These are phyloP conservation scores for Ormyrus pomaceus DNA, from an alignment of 2,888 invertebrate species.

Conservation along the genomic window DNA sequence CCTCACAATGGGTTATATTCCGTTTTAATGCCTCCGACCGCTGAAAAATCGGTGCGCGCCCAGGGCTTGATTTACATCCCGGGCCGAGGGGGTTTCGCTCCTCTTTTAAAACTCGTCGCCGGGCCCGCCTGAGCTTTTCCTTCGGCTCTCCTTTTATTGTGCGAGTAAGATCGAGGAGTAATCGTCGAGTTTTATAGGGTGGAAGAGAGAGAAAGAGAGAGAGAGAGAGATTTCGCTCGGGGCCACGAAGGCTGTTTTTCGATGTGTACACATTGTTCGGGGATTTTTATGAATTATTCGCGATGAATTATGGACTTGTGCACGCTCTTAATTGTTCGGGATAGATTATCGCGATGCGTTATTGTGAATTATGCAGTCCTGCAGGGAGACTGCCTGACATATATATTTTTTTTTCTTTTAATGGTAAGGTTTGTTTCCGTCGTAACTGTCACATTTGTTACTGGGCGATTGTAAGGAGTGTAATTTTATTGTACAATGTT, in stretches of 20 bases:
- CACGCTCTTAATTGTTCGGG: constrained; percentile 41
- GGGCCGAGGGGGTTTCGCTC: neutral
- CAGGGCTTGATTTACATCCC: constrained; percentile 42
- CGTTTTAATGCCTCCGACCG: constrained; percentile 44
- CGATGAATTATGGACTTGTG: constrained; percentile 38
- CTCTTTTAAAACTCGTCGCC: constrained; percentile 45
- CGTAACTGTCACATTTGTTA: constrained; percentile 26
- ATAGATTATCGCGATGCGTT: constrained; percentile 11
- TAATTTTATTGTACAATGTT: constrained; percentile 50
- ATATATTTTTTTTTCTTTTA: neutral
- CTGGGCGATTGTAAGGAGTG: too few relatives aligned
- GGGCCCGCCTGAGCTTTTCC: constrained; percentile 1
- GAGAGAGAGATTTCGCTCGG: neutral
- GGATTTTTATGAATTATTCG: constrained; percentile 44
- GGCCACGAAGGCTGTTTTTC: neutral
- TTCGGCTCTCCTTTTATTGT: constrained; percentile 13
- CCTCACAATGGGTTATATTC: constrained; percentile 38
- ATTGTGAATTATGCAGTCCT: constrained; percentile 30
- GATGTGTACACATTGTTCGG: constrained; percentile 29
- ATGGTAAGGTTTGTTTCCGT: constrained; percentile 2
- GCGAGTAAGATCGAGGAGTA: constrained; percentile 1
- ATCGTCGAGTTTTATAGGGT: constrained; percentile 41
- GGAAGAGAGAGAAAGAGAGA: neutral
- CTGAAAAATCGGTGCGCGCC: constrained; percentile 44
- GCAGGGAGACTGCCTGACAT: too few relatives aligned